phyloP scores from a whole-genome alignment of 2,888 invertebrate genomes.

The Ectemnius cavifrons region DNA sequence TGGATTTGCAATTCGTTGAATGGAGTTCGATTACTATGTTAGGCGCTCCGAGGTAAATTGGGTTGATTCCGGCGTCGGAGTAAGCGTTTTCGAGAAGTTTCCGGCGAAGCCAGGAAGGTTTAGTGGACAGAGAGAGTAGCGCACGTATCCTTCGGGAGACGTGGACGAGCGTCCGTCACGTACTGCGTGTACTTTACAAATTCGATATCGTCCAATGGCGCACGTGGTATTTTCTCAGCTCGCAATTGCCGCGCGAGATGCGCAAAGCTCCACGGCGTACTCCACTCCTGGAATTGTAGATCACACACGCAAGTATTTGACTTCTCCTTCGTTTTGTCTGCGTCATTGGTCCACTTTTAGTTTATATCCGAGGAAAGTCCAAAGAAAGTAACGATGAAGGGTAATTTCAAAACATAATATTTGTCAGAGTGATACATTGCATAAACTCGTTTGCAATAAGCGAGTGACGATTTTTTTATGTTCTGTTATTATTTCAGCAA shows the following conservation, averaged over 20 bases:
- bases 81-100: conserved; percentile 2
- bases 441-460: too few relatives aligned
- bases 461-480: too few relatives aligned
- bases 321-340: background rate
- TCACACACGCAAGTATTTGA: background rate
- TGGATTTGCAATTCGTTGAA: conserved; percentile 1
- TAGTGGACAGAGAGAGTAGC: background rate
- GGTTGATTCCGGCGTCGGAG: background rate
- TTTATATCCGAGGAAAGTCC: too few relatives aligned
- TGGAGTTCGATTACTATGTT: background rate
- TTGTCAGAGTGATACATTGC: too few relatives aligned
- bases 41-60: background rate
- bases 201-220: conserved; percentile 8
- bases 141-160: conserved; percentile 5
- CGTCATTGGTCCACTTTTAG: background rate
- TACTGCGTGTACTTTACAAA: conserved; percentile 7
- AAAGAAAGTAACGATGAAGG: too few relatives aligned
- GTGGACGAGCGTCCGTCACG: conserved; percentile 6
- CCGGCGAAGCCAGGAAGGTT: conserved; percentile 2
- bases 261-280: background rate
- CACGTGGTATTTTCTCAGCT: conserved; percentile 9
- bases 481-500: too few relatives aligned
- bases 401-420: too few relatives aligned
- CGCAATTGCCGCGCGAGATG: background rate
- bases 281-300: background rate